Conservation (phyloP, 1,140 invertebrate genomes). For the Drosophila nannoptera region DNA sequence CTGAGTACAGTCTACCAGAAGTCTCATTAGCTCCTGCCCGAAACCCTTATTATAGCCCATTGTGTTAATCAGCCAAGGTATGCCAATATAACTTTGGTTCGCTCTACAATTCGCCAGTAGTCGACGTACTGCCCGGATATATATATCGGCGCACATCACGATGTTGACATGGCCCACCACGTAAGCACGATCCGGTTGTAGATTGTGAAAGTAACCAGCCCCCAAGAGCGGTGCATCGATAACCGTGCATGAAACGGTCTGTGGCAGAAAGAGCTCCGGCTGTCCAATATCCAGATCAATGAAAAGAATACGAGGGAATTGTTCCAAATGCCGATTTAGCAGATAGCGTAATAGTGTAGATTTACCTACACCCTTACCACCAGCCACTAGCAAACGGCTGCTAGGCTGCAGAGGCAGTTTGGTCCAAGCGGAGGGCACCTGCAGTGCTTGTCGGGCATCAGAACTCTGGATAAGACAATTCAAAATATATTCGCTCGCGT, state of each 20-base stretch:
- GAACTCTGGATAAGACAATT: constrained; percentile 61
- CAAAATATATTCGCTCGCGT: constrained; percentile 59
- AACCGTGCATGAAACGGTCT: constrained; percentile 83
- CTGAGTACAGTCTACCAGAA: constrained; percentile 78
- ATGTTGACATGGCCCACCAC: constrained; percentile 81
- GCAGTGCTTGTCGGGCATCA: constrained; percentile 42
- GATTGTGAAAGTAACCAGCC: constrained; percentile 82
- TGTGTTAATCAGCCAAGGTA: constrained; percentile 83
- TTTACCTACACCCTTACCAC: constrained; percentile 88
- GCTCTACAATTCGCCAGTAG: constrained; percentile 71
- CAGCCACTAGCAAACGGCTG: constrained; percentile 80
- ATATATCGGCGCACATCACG: constrained; percentile 79
- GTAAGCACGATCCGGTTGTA: constrained; percentile 70
- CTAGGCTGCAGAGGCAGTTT: constrained; percentile 40
- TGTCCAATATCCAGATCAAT: constrained; percentile 90
- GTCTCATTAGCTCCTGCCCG: constrained; percentile 80
- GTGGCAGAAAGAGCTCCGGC: constrained; percentile 85
- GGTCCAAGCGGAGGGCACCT: constrained; percentile 70
- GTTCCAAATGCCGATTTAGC: constrained; percentile 82
- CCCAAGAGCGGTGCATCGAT: constrained; percentile 84
- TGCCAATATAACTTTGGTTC: constrained; percentile 56
- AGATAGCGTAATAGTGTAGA: constrained; percentile 85
- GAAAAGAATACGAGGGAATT: constrained; percentile 80
- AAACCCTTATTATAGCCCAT: constrained; percentile 83
- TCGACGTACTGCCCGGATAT: constrained; percentile 79